These are phyloP conservation scores for Brachionus plicatilis DNA, from an alignment of 1,140 invertebrate genomes.

Conservation along the genomic window DNA sequence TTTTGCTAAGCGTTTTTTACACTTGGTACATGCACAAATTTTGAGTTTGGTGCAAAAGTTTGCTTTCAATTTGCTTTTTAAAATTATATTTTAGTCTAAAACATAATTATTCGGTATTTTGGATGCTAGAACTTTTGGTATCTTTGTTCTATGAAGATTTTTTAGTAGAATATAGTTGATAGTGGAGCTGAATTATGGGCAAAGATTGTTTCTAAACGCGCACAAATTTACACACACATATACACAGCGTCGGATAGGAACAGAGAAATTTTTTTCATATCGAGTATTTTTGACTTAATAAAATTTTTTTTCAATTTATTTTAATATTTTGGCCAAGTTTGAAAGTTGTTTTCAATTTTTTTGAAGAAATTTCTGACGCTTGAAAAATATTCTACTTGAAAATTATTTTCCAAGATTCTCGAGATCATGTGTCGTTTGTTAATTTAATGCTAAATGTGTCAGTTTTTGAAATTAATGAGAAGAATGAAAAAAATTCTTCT, in stretches of 20 bases:
- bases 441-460: too few species aligned
- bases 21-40: neutral
- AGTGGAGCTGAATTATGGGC: neutral
- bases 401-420: too few species aligned
- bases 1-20: neutral
- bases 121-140: neutral
- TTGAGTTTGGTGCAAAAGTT: neutral
- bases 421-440: too few species aligned
- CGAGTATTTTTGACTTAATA: neutral
- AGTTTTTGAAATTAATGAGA: too few species aligned
- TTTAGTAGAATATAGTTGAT: neutral
- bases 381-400: too few species aligned
- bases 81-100: neutral
- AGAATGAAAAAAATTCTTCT: too few species aligned
- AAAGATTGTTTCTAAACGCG: neutral
- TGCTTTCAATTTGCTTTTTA: neutral
- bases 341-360: too few species aligned
- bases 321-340: too few species aligned
- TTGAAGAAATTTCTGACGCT: too few species aligned
- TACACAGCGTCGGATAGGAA: slow-evolving; percentile 15
- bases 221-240: slow-evolving; percentile 20
- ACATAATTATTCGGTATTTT: neutral
- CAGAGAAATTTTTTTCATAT: neutral
- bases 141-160: neutral
- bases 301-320: neutral